Percentiles rank a stretch among this genome's conserved stretches.
Conservation (phyloP, 30 jellyfish, hydroid and myxozoan genomes). For the Turritopsis dohrnii region DNA sequence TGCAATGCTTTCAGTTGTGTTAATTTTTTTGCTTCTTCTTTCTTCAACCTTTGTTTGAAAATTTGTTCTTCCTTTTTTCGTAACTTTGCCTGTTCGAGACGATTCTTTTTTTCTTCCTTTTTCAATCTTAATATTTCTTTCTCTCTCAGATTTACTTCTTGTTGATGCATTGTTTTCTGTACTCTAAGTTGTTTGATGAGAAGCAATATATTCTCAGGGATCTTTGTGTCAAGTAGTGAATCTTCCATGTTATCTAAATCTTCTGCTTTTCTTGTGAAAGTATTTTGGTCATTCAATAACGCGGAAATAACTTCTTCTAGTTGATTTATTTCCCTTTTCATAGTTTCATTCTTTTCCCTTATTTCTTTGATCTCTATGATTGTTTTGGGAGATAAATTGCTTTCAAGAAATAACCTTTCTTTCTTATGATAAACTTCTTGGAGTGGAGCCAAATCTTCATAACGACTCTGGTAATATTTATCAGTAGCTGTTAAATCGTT, state of each 20-base stretch:
- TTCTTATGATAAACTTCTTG: background rate
- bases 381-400: background rate
- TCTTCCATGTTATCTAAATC: background rate
- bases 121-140: background rate
- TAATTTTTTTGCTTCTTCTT: background rate
- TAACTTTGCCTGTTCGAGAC: background rate
- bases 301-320: background rate
- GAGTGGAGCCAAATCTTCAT: background rate
- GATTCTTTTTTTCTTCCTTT: background rate
- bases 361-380: background rate
- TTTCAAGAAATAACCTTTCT: background rate
- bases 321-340: background rate
- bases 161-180: background rate
- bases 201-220: background rate
- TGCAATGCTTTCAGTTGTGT: background rate
- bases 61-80: background rate
- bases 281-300: background rate
- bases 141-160: background rate
- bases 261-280: background rate
- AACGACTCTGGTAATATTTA: background rate
- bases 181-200: background rate
- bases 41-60: background rate
- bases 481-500: too few species aligned
- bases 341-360: background rate
- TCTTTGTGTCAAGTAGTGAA: background rate